Evolutionary conservation across 2,797 vertebrate species (phyloP), one percentile per base, ranked within the genome.

Genomic region (Urosaurus nigricauda): DNA sequence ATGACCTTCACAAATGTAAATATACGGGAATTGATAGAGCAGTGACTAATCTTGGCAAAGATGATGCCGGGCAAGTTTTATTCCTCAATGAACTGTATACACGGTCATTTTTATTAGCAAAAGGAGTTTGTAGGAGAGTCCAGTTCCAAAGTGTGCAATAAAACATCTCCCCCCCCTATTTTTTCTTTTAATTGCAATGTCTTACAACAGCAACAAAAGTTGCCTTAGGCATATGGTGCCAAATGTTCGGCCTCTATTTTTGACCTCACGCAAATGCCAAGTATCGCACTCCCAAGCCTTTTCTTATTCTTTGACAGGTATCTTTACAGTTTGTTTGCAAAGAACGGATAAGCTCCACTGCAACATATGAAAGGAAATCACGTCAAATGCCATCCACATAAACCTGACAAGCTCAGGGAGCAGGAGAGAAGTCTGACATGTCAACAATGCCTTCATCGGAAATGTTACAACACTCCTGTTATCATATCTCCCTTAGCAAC

Each of bases 401-500:
- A 95, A 96, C 84, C 88, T 90, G 89, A 92, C 84, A 92, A 74
- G 51, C 86, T 91, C 87, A 85, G 24, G 74, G 92, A 81, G 89
- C 89, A 65, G 70, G 75, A 91, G 92, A 94, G 91, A 90, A 94
- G 92, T 84, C 90, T 89, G 87, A 90, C 95, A 95, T 93, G 91
- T 91, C 93, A 95, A 92, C 90, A 93, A 85, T 73, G 71, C 84
- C 77, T 94, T 94, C 90, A 26, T 91, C 89, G 90, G 87, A 91
- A 93, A 56, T 90, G 53, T 94, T 93, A 89, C 85, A 93, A 91
- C 85, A 84, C 65, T 93, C 84, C 47, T 89, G 88, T 91, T 94
- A 90, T 90, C 94, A 32, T 89, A 88, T 93, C 91, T 95, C 91
- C 91, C 92, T 93, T 96, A 96, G 94, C 93, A 96, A 96, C 92